Base-by-base conservation (phyloP, 1,140 invertebrate genomes). In the Theocolax elegans region DNA sequence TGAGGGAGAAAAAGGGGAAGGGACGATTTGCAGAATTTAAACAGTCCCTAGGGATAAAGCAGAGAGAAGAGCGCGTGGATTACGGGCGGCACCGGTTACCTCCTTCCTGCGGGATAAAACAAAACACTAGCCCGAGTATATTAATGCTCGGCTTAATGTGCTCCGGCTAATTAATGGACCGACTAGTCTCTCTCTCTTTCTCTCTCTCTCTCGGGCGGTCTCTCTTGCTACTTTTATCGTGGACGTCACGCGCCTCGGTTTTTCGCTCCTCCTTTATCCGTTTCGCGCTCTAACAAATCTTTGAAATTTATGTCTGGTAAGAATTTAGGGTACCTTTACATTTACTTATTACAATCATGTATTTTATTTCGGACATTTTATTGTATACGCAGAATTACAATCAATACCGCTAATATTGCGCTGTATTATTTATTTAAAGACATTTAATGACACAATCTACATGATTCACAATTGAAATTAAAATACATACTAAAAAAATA, bases 91-190 rank as follows among this genome's bases (percentile, higher is more conserved):
- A 49, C 65, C 72, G 66, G 64, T 74, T 74, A 73, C 76, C 76
- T 81, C 79, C 80, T 83, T 81, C 81, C 80, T 84, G 82, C 78
- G 77, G 83, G 80, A 85, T 85, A 85, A 85, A 85, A 86, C 84
- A 85, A 86, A 86, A 85, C 85, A 85, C 78, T 76, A 79, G 31
- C 62, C 80, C 76, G 83, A 85, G 83, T 86, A 83, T 86, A 86
- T 86, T 86, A 85, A 85, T 85, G 84, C 83, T 74, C 49, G 79
- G 85, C 83, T 86, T 86, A 86, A 86, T 85, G 85, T 79, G 77
- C 81, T 79, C 74, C 78, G 73, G 78, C 80, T 86, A 86, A 86
- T 85, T 86, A 86, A 86, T 86, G 85, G 83, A 85, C 84, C 81
- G 81, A 77, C 82, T 81, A 77, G 78, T 78, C 79, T 77, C 76